Evolutionary conservation across 2,797 vertebrate genomes (phyloP).

Genomic region (Pteronotus mesoamericanus): DNA sequence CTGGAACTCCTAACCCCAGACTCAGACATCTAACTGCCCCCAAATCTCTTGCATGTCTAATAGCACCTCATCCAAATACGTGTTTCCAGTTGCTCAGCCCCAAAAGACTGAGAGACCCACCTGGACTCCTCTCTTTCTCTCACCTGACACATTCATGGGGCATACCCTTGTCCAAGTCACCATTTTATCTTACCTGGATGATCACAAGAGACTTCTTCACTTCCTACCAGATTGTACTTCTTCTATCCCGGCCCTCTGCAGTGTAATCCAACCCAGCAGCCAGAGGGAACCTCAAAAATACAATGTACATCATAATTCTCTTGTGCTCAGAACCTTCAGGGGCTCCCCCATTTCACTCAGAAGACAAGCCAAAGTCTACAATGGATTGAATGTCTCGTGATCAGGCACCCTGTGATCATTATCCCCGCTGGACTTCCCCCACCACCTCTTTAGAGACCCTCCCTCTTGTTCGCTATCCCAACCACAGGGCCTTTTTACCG

Average conservation of each 20-base stretch:
- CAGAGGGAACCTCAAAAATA: background rate
- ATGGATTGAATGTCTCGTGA: background rate
- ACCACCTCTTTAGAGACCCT: background rate
- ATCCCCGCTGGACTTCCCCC: background rate
- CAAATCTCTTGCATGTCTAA: background rate
- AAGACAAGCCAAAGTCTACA: background rate
- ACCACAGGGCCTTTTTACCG: background rate
- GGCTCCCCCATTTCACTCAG: background rate
- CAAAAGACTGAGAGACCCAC: background rate
- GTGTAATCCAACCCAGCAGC: background rate
- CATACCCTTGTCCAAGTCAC: background rate
- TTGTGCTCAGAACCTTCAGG: background rate
- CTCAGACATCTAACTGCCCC: background rate
- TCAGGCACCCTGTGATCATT: rapidly evolving
- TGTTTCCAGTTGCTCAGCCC: background rate
- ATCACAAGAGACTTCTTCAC: background rate
- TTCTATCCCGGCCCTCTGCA: background rate
- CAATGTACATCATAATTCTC: background rate
- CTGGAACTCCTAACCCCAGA: background rate
- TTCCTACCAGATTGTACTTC: background rate
- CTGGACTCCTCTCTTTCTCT: background rate
- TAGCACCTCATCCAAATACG: background rate
- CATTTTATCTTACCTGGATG: background rate
- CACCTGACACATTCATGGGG: background rate
- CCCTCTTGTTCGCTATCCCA: background rate